Conservation (phyloP, 1,140 invertebrate species). For the Drosophila melanogaster region DNA sequence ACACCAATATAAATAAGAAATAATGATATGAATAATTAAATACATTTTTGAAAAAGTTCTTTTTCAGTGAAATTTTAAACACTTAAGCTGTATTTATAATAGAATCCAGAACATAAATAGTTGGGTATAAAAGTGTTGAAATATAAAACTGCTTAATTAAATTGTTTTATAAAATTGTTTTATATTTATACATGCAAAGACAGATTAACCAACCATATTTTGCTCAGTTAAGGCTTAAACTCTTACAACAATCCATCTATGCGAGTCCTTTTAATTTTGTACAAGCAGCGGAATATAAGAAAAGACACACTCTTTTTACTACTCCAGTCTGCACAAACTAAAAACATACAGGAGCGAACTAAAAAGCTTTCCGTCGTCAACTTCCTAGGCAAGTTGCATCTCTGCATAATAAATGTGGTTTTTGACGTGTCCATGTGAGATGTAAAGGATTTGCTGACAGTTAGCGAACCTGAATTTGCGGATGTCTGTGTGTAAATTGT, state of each 20-base stretch:
- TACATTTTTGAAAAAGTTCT: too few relatives aligned
- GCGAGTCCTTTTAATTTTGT: conserved; percentile 30
- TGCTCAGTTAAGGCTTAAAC: conserved; percentile 1
- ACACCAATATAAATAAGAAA: conserved; percentile 29
- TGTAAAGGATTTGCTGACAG: conserved; percentile 30
- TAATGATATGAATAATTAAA: conserved; percentile 24
- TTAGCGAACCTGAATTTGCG: too few relatives aligned
- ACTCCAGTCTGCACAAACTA: conserved; percentile 30
- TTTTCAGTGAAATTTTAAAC: background rate
- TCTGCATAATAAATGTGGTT: conserved; percentile 67
- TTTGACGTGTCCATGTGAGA: conserved; percentile 51
- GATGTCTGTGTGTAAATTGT: conserved; percentile 25
- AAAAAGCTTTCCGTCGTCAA: conserved; percentile 55
- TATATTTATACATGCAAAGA: background rate
- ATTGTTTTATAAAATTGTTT: background rate
- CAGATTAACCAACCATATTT: conserved; percentile 11
- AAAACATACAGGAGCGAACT: conserved; percentile 39
- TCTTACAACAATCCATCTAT: background rate
- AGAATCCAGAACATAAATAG: background rate
- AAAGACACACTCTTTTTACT: conserved; percentile 33
- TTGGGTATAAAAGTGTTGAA: too few relatives aligned
- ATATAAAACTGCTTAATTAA: too few relatives aligned
- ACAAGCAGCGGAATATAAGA: conserved; percentile 11
- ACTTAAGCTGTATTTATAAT: background rate
- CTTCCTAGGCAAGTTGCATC: conserved; percentile 57